These are phyloP conservation scores for Heliornis fulica DNA, from an alignment of 2,113 vertebrate species.

Conservation along the genomic window DNA sequence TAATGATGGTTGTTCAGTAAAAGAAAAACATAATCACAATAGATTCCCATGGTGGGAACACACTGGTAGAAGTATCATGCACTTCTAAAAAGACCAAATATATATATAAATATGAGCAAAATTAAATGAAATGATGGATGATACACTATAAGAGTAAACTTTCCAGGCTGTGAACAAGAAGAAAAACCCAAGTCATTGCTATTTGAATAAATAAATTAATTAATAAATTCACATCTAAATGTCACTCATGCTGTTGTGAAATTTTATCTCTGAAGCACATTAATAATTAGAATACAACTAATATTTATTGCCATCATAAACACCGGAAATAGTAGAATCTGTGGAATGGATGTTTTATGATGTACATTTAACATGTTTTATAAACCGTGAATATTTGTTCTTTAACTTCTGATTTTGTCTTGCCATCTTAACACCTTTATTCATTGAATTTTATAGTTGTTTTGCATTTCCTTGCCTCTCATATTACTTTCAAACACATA, in stretches of 20 bases:
- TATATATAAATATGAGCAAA: background rate
- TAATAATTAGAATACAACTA: background rate
- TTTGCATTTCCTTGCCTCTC: background rate
- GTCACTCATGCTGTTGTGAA: background rate
- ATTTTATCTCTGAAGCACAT: background rate
- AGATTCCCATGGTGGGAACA: background rate
- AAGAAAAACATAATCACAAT: background rate
- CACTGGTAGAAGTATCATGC: background rate
- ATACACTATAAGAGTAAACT: background rate
- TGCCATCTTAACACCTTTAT: background rate
- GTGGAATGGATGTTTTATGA: background rate
- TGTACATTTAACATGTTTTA: background rate
- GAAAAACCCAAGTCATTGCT: background rate
- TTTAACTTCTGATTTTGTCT: background rate
- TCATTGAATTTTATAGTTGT: background rate
- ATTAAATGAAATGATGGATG: background rate
- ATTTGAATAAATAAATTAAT: background rate
- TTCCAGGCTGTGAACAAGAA: background rate
- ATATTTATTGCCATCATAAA: background rate
- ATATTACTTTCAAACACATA: background rate
- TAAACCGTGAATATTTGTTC: background rate
- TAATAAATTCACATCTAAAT: background rate
- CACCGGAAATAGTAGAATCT: background rate
- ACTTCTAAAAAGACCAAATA: background rate
- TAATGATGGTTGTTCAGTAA: background rate